Evolutionary conservation across 2,113 vertebrate species (phyloP).

Genomic region (Bubo blakistoni): DNA sequence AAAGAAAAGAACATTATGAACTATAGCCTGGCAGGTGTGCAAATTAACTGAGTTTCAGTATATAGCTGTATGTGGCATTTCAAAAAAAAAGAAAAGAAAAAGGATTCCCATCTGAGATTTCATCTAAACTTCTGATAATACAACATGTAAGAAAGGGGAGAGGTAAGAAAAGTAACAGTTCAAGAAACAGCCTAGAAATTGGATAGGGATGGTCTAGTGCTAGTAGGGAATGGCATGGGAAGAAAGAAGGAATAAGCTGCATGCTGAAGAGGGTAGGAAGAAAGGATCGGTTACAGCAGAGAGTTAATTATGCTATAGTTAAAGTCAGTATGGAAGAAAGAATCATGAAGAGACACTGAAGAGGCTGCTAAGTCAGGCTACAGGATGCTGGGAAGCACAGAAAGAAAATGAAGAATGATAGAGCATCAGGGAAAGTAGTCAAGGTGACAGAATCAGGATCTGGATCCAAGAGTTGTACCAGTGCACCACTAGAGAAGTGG

Average conservation of each 20-base stretch:
- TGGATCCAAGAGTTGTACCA: conserved; percentile 46
- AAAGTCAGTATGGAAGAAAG: conserved; percentile 40
- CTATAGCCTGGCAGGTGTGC: neutral
- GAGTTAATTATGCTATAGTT: conserved; percentile 30
- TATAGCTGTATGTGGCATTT: neutral
- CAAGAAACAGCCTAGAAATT: conserved; percentile 29
- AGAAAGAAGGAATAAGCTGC: conserved; percentile 32
- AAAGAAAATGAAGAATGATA: conserved; percentile 38
- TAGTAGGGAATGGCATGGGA: conserved; percentile 35
- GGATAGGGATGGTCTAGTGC: conserved; percentile 15
- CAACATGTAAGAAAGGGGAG: neutral
- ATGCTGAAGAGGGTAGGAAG: conserved; percentile 35
- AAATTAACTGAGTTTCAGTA: neutral
- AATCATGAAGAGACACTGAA: conserved; percentile 16
- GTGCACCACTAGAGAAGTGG: neutral
- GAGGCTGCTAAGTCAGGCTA: conserved; percentile 11
- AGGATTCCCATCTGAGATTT: neutral
- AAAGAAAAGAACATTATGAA: conserved; percentile 31
- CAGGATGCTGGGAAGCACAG: conserved; percentile 13
- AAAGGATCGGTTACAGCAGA: conserved; percentile 31
- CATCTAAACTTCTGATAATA: neutral
- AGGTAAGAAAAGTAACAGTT: neutral
- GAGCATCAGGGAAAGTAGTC: neutral
- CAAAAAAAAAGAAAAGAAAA: neutral
- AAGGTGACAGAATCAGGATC: neutral